phyloP scores from a whole-genome alignment of 2,797 vertebrate genomes.

The Uromys caudimaculatus region DNA sequence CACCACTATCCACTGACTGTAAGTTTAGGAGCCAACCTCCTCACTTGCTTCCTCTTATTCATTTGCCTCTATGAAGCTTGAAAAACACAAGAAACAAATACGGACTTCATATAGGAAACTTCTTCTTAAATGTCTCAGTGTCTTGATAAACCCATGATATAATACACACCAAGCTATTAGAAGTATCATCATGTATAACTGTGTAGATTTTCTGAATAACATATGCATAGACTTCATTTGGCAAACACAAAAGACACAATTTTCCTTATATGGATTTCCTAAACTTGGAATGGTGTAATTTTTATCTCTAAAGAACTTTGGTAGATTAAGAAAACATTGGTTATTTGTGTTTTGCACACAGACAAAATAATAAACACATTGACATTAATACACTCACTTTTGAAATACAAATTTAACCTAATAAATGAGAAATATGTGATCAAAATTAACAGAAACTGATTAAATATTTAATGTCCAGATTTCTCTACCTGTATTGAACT shows the following conservation, averaged over 20 bases:
- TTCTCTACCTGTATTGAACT: background rate
- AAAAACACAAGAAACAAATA: constrained; percentile 39
- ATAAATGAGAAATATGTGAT: background rate
- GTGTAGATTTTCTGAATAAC: rapidly evolving
- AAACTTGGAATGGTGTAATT: background rate
- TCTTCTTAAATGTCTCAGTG: background rate
- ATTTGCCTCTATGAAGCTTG: background rate
- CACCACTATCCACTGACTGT: constrained; percentile 69
- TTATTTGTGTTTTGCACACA: background rate
- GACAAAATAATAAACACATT: background rate
- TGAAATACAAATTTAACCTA: background rate
- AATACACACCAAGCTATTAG: background rate
- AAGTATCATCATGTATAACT: background rate
- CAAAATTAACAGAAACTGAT: background rate
- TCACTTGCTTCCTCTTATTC: constrained; percentile 34
- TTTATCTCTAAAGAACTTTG: background rate
- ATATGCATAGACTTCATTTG: background rate
- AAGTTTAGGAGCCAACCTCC: constrained; percentile 76
- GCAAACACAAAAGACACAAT: background rate
- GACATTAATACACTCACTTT: background rate
- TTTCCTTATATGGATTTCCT: background rate
- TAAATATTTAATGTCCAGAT: background rate
- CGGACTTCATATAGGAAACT: background rate
- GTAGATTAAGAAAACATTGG: background rate
- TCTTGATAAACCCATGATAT: background rate